Conservation (phyloP, 2,797 vertebrate genomes). For the Parambassis ranga region DNA sequence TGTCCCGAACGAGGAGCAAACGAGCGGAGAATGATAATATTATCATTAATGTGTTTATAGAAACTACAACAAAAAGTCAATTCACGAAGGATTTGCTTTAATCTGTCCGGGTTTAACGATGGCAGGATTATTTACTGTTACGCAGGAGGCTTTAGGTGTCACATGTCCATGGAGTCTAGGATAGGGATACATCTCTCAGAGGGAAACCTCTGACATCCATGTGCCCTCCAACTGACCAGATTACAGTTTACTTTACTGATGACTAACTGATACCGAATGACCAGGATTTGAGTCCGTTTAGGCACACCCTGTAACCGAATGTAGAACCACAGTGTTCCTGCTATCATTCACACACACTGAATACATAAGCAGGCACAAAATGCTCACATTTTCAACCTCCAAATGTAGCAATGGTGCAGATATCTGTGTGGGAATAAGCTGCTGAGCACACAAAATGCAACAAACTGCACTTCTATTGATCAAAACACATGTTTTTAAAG, state of each 20-base stretch:
- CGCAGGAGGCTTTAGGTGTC: conserved; percentile 74
- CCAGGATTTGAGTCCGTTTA: conserved; percentile 7
- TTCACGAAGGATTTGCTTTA: conserved; percentile 75
- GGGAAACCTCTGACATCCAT: conserved; percentile 57
- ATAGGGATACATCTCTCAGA: conserved; percentile 42
- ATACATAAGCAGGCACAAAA: neutral
- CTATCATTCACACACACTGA: neutral
- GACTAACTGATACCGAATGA: conserved; percentile 38
- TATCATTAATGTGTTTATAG: conserved; percentile 72
- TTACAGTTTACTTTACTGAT: conserved; percentile 52
- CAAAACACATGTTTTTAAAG: too few species aligned
- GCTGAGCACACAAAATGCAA: too few species aligned
- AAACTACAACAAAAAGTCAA: conserved; percentile 75
- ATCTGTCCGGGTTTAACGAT: conserved; percentile 75
- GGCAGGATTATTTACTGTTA: conserved; percentile 79
- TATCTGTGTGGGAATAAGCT: neutral
- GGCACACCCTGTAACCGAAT: neutral
- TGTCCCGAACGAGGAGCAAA: conserved; percentile 14
- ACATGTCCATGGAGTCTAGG: conserved; percentile 67
- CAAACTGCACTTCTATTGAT: neutral
- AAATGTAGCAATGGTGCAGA: neutral
- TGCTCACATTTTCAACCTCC: neutral
- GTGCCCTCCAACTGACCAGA: conserved; percentile 64
- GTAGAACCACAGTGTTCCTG: neutral
- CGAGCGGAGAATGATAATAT: conserved; percentile 47